phyloP scores from a whole-genome alignment of 1,140 invertebrate genomes.

The Drosophila triauraria region DNA sequence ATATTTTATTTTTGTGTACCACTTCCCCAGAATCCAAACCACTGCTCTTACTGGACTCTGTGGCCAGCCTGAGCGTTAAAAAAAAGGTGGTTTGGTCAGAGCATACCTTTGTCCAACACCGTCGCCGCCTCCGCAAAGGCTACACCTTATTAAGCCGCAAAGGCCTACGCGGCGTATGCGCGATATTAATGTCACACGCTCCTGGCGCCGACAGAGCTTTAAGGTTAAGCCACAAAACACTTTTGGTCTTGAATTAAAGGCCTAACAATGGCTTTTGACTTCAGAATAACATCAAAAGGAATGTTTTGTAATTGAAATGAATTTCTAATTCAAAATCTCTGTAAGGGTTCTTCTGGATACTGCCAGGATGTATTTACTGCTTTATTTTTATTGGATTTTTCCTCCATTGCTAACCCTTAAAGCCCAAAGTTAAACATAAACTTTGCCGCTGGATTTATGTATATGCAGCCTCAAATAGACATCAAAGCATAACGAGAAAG shows the following conservation, averaged over 20 bases:
- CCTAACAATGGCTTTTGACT: not conserved
- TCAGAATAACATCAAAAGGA: too few species aligned
- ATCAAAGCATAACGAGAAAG: constrained; percentile 77
- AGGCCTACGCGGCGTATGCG: constrained; percentile 52
- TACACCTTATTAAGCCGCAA: constrained; percentile 54
- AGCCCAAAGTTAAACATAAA: constrained; percentile 55
- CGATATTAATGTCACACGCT: constrained; percentile 44
- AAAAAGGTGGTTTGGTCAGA: constrained; percentile 48
- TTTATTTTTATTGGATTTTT: not conserved
- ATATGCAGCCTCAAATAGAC: constrained; percentile 64
- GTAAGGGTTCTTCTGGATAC: not conserved
- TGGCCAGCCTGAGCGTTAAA: constrained; percentile 58
- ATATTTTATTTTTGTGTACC: not conserved
- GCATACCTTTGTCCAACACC: constrained; percentile 34
- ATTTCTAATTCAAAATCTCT: too few species aligned
- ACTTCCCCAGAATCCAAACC: not conserved
- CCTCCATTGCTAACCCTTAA: constrained; percentile 23
- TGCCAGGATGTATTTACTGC: not conserved
- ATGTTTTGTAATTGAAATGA: too few species aligned
- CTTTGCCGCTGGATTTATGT: constrained; percentile 14
- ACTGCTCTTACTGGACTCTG: constrained; percentile 6
- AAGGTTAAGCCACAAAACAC: not conserved
- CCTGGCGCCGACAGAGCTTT: not conserved
- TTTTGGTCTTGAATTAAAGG: not conserved
- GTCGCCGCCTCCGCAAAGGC: constrained; percentile 1